Evolutionary conservation across 2,888 invertebrate genomes (phyloP).

Genomic region (Sphaeridia pumilis): DNA sequence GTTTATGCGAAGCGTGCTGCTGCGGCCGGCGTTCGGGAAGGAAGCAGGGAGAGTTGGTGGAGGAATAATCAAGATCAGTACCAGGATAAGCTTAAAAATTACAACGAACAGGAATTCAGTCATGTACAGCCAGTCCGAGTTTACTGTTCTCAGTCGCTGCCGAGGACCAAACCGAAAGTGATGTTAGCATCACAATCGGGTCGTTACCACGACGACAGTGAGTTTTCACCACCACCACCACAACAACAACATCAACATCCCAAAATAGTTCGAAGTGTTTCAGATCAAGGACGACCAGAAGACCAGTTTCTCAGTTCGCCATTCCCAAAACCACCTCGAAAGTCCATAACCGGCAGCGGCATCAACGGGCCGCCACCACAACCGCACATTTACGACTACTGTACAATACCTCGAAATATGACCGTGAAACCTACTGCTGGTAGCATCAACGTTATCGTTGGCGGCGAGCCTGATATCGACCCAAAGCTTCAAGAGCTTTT

Average conservation of each 20-base stretch:
- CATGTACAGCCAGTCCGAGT: no score
- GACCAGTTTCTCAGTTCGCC: not conserved
- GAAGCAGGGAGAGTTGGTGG: not conserved
- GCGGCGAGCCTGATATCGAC: conserved; percentile 7
- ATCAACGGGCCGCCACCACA: not conserved
- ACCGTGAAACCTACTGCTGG: not conserved
- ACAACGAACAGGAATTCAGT: no score
- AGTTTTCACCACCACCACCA: not conserved
- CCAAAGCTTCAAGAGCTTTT: conserved; percentile 14
- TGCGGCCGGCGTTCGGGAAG: not conserved
- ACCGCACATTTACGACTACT: not conserved
- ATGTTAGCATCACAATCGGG: no score
- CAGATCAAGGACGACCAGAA: not conserved
- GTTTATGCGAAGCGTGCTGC: not conserved
- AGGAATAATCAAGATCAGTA: not conserved
- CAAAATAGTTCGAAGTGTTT: not conserved
- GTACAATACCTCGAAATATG: no score
- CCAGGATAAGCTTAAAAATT: no score
- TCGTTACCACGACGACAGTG: no score
- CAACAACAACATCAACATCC: not conserved
- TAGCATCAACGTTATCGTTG: not conserved
- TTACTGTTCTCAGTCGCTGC: no score
- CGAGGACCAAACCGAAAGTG: no score
- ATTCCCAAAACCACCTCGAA: conserved; percentile 13
- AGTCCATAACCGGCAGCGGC: not conserved